phyloP scores from a whole-genome alignment of 2,888 invertebrate species.

The Leucozona laternaria region DNA sequence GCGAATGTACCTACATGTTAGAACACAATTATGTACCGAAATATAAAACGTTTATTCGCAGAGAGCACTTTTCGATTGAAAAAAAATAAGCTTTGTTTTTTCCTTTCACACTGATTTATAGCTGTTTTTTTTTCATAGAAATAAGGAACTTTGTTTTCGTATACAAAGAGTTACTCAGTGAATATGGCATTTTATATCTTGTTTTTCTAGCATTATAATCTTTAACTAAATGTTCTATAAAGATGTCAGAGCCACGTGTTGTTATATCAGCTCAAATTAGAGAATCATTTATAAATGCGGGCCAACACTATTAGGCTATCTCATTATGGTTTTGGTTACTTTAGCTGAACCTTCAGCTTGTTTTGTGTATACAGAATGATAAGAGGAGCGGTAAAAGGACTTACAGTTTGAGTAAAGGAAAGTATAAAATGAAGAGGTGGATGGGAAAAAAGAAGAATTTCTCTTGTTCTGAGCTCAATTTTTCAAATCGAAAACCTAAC shows the following conservation, averaged over 20 bases:
- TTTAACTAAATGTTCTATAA: slow-evolving; percentile 4
- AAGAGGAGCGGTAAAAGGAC: too few relatives aligned
- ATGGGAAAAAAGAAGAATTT: too few relatives aligned
- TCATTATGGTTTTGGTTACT: not conserved
- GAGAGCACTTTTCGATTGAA: not conserved
- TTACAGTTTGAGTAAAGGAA: too few relatives aligned
- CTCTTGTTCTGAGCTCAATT: too few relatives aligned
- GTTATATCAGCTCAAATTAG: not conserved
- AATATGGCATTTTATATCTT: slow-evolving; percentile 6
- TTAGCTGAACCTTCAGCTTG: not conserved
- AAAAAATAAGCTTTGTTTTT: not conserved
- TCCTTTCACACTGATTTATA: slow-evolving; percentile 10
- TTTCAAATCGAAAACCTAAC: too few relatives aligned
- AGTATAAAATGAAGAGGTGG: too few relatives aligned
- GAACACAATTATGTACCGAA: not conserved
- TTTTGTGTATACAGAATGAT: too few relatives aligned
- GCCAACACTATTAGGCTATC: not conserved
- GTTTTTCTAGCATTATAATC: not conserved
- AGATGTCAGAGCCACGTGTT: slow-evolving; percentile 7
- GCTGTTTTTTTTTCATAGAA: not conserved
- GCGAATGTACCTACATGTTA: not conserved
- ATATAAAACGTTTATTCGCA: not conserved
- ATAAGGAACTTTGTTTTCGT: not conserved
- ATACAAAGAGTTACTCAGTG: not conserved
- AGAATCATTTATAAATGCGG: slow-evolving; percentile 1